Evolutionary conservation across 2,113 vertebrate species (phyloP).

Genomic region (Ivindomyrus marchei): DNA sequence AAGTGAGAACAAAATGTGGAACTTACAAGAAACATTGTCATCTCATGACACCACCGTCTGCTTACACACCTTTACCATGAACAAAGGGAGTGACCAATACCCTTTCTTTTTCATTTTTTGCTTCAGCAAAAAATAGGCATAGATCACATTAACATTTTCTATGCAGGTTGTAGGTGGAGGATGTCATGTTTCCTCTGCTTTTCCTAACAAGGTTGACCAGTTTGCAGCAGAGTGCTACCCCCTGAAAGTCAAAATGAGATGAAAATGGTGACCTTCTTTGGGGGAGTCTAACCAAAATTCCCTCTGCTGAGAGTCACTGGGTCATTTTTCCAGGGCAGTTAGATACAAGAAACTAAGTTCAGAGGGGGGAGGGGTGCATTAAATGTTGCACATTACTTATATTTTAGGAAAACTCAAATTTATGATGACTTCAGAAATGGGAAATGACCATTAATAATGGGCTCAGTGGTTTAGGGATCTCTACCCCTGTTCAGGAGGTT

Average conservation of each 20-base stretch:
- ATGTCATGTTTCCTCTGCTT: not conserved
- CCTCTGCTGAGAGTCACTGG: not conserved
- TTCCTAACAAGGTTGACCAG: not conserved
- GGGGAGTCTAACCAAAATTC: not conserved
- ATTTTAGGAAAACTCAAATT: not conserved
- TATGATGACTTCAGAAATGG: not conserved
- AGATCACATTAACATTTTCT: not conserved
- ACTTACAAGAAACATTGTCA: not conserved
- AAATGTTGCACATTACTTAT: not conserved
- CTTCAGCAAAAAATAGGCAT: not conserved
- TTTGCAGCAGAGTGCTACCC: not conserved
- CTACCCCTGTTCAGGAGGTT: not conserved
- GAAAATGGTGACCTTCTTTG: not conserved
- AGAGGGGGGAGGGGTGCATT: not conserved
- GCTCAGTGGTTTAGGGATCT: not conserved
- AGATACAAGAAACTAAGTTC: not conserved
- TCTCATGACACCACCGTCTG: not conserved
- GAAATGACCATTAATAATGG: not conserved
- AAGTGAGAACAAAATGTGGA: not conserved
- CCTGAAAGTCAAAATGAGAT: not conserved
- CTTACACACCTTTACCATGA: not conserved
- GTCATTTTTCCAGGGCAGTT: not conserved
- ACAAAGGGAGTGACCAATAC: not conserved
- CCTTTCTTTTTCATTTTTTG: not conserved
- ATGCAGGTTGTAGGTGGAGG: not conserved